Evolutionary conservation across 2,888 invertebrate species (phyloP).

Genomic region (Epicampocera succincta): DNA sequence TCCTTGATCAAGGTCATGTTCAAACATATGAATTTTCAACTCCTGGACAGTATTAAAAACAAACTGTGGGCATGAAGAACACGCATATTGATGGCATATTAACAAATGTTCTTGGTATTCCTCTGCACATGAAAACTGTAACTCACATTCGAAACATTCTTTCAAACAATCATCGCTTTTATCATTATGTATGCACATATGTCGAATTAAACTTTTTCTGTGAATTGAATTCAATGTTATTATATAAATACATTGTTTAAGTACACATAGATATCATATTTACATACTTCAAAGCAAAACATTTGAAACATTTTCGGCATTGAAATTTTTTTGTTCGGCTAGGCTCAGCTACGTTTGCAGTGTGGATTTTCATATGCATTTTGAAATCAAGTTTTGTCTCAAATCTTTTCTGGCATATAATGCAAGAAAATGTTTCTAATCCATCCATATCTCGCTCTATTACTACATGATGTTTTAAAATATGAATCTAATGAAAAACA

Average conservation of each 20-base stretch:
- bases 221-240: slow-evolving; percentile 20
- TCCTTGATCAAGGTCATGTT: slow-evolving; percentile 63
- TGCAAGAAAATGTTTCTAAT: slow-evolving; percentile 72
- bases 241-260: too few species aligned
- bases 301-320: slow-evolving; percentile 77
- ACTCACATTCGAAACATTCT: slow-evolving; percentile 67
- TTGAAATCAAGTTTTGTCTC: slow-evolving; percentile 73
- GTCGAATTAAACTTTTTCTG: slow-evolving; percentile 71
- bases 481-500: slow-evolving; percentile 73
- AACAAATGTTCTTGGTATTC: slow-evolving; percentile 61
- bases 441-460: slow-evolving; percentile 43
- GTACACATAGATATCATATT: too few species aligned
- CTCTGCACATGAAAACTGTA: slow-evolving; percentile 45
- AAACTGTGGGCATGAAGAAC: slow-evolving; percentile 63
- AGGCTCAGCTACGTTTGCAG: slow-evolving; percentile 62
- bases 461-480: slow-evolving; percentile 74
- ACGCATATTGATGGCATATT: slow-evolving; percentile 59
- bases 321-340: slow-evolving; percentile 75
- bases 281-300: slow-evolving; percentile 76
- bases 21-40: slow-evolving; percentile 65
- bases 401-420: slow-evolving; percentile 74
- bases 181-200: slow-evolving; percentile 69
- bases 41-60: slow-evolving; percentile 66
- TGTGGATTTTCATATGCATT: slow-evolving; percentile 76
- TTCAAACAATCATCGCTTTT: slow-evolving; percentile 37